These are phyloP conservation scores for Alexandromys fortis DNA, from an alignment of 2,113 vertebrate genomes.

Conservation along the genomic window DNA sequence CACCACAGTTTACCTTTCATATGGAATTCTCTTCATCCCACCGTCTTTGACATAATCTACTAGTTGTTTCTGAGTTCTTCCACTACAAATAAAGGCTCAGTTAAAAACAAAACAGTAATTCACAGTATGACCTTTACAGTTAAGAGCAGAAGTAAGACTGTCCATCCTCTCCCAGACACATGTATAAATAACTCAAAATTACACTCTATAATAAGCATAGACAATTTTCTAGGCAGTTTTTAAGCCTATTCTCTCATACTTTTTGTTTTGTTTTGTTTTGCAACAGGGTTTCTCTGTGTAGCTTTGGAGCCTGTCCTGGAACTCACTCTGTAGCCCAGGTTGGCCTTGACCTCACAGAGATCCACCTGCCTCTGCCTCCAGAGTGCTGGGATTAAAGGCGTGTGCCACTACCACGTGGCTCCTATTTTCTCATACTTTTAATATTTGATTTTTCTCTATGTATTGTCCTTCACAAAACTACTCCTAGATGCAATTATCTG, in stretches of 20 bases:
- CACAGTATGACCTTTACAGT: too few species aligned
- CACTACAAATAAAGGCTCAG: slow-evolving; percentile 85
- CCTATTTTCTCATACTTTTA: not conserved
- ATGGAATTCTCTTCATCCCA: slow-evolving; percentile 91
- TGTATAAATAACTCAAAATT: too few species aligned
- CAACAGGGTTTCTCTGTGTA: too few species aligned
- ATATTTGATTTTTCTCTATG: not conserved
- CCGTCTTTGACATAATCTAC: slow-evolving; percentile 94
- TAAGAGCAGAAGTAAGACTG: not conserved
- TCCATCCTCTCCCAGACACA: not conserved
- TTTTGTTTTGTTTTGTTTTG: too few species aligned
- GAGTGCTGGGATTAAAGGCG: too few species aligned
- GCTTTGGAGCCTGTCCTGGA: too few species aligned
- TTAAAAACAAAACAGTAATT: not conserved
- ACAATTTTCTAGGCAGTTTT: not conserved
- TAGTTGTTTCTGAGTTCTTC: slow-evolving; percentile 97
- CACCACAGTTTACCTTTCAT: slow-evolving; percentile 90
- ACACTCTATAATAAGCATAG: not conserved
- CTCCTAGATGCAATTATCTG: accelerated
- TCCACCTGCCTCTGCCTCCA: too few species aligned
- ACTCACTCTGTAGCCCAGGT: too few species aligned
- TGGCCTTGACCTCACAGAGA: too few species aligned
- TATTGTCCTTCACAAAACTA: not conserved
- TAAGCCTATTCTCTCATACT: not conserved
- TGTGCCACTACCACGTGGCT: too few species aligned